Conservation (phyloP, 2,113 vertebrate species). For the Festucalex cinctus region DNA sequence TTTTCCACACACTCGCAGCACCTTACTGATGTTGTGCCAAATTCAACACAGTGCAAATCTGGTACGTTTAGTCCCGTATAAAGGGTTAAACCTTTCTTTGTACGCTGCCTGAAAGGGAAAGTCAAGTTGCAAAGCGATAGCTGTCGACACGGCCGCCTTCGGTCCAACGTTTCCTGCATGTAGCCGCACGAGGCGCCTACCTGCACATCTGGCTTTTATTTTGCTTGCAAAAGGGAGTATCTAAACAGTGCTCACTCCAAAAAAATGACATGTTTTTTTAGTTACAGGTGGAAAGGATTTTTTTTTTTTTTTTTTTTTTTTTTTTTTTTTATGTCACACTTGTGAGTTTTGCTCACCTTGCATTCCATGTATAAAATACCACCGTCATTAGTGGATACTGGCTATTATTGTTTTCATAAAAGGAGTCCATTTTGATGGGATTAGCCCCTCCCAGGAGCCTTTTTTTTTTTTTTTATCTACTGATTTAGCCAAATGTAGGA, state of each 20-base stretch:
- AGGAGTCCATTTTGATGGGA: conserved; percentile 77
- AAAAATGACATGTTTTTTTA: conserved; percentile 70
- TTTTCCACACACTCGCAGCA: neutral
- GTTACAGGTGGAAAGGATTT: conserved; percentile 70
- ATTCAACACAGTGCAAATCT: conserved; percentile 49
- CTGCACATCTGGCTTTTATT: conserved; percentile 73
- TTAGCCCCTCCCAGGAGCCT: conserved; percentile 67
- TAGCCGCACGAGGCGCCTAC: conserved; percentile 69
- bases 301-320: conserved; percentile 41
- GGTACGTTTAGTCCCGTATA: conserved; percentile 53
- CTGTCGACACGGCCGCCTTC: conserved; percentile 66
- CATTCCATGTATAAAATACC: conserved; percentile 69
- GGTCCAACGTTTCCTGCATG: conserved; percentile 64
- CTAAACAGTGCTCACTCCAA: conserved; percentile 65
- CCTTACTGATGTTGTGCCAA: conserved; percentile 49
- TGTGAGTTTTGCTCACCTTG: conserved; percentile 52
- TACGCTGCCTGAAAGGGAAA: conserved; percentile 67
- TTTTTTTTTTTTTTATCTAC: conserved; percentile 57
- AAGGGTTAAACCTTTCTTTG: conserved; percentile 69
- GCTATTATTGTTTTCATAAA: conserved; percentile 67
- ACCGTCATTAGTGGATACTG: conserved; percentile 60
- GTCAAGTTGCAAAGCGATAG: conserved; percentile 55
- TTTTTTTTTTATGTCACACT: conserved; percentile 9
- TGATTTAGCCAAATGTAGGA: conserved; percentile 64
- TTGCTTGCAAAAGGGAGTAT: conserved; percentile 71